Evolutionary conservation across 2,797 vertebrate species (phyloP), one percentile per base, ranked within the genome.

Genomic region (Molossus molossus): DNA sequence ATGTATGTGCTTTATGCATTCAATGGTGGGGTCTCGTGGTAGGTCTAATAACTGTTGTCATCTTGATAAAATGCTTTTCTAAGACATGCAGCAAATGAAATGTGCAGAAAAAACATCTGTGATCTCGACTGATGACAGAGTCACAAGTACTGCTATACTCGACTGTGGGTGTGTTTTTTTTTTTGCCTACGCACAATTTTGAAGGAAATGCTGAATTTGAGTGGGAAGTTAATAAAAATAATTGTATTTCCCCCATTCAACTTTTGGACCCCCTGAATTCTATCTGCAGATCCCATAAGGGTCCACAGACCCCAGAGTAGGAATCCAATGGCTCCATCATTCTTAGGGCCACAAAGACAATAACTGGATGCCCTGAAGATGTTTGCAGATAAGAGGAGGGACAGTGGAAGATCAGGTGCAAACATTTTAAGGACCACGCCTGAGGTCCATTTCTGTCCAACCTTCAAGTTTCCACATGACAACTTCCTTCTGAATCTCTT

Each of bases 151-250:
- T 75, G 64, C 10, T 75, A 27, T 87, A 77, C 75, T 73, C 64
- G 23, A 50, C 62, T 9, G 48, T 48, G 87, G 60, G 40, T 45
- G 3, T 45, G 3, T 45, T 45, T 45, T 45, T 45, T 53, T 60
- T 45, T 11, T 55, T 86, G 88, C 45, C 79, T 64, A 4, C 15
- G 29, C 73, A 89, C 48, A 70, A 55, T 27, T 37, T 58, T 45
- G 76, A 95, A 75, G 23, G 87, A 83, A 79, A 90, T 76, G 55
- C 18, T 62, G 75, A 91, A 67, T 89, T 93, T 45, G 10, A 90
- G 50, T 84, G 62, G 45, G 29, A 67, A 37, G 57, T 69, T 94
- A 91, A 67, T 83, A 37, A 92, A 90, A 96, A 70, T 57, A 73
- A 89, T 33, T 64, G 14, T 77, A 3, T 77, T 70, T 94, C 45